Percentiles rank a stretch among this genome's conserved stretches.
Conservation (phyloP, 1,140 invertebrate genomes). For the Nixonia krombeini region DNA sequence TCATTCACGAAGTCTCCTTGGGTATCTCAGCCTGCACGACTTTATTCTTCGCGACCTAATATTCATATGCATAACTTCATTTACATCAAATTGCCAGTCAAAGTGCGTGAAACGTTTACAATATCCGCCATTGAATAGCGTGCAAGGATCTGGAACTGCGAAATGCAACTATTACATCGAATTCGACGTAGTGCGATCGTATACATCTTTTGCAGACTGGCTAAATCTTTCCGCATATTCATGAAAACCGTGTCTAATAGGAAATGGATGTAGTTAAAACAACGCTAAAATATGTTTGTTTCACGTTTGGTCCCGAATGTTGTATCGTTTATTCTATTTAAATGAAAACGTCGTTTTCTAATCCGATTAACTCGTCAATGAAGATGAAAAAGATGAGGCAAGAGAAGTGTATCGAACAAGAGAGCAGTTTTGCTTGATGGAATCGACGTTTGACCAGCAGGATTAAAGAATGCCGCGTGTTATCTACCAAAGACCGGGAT, state of each 20-base stretch:
- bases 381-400: too few relatives aligned
- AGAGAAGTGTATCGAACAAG: too few relatives aligned
- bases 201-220: conserved; percentile 7
- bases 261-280: conserved; percentile 16
- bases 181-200: not conserved
- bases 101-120: not conserved
- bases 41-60: not conserved
- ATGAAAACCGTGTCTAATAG: conserved; percentile 21
- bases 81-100: conserved; percentile 12
- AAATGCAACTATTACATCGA: conserved; percentile 16
- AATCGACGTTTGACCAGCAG: conserved; percentile 5
- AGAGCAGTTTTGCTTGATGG: too few relatives aligned
- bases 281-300: conserved; percentile 15
- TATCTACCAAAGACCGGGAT: conserved; percentile 28
- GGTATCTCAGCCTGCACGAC: conserved; percentile 9
- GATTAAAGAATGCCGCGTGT: conserved; percentile 26
- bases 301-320: too few relatives aligned
- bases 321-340: too few relatives aligned
- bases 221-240: conserved; percentile 4
- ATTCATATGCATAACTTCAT: conserved; percentile 23
- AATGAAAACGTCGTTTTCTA: too few relatives aligned
- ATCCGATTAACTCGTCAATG: too few relatives aligned
- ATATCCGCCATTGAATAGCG: not conserved
- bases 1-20: conserved; percentile 32
- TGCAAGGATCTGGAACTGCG: not conserved